Base-by-base conservation (phyloP, 1,140 invertebrate genomes). In the Drosophila carrolli region DNA sequence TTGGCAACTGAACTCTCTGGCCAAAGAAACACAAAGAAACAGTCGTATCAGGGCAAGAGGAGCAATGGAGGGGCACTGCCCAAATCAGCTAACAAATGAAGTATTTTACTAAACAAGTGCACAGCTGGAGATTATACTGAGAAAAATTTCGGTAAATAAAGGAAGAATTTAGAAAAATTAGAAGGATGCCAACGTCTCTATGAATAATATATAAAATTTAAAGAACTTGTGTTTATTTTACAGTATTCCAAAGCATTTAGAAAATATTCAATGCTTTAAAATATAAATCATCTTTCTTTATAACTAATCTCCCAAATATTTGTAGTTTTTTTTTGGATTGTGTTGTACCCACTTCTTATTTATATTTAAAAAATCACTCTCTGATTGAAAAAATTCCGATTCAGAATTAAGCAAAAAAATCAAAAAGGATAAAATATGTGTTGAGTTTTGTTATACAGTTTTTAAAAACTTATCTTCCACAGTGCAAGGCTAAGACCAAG, bases 31-130 rank as follows among this genome's bases (percentile, higher is more conserved):
- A 72, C 27, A 81, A 68, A 23, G 40, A 37, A 47, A 13, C 16
- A 57, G 53, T 63, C 35, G 57, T 35, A 27, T 14, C n/a, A 29
- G 7, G 40, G 13, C 13, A 35, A 19, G 2, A 13, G 40, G 44
- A n/a, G 2, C 27, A 35, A 59, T 19, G 38, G 55, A 68, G 74
- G 48, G 27, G 27, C 7, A 19, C 50, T 37, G 32, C 46, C 40
- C 48, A 82, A 86, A 83, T 83, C 67, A 68, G 79, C 67, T 80
- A 73, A 77, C 56, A 82, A 75, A 76, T 60, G 54, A 72, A 59
- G 59, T 72, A 83, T 88, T 89, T 89, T 73, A 71, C 79, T 88
- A 89, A 80, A 76, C 83, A 79, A 88, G 56, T 65, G 57, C 47
- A 62, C 63, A 46, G 55, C 62, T 63, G 66, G 60, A 47, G 58